phyloP scores from a whole-genome alignment of 2,888 invertebrate genomes.

The Cremastobaeus sp. region DNA sequence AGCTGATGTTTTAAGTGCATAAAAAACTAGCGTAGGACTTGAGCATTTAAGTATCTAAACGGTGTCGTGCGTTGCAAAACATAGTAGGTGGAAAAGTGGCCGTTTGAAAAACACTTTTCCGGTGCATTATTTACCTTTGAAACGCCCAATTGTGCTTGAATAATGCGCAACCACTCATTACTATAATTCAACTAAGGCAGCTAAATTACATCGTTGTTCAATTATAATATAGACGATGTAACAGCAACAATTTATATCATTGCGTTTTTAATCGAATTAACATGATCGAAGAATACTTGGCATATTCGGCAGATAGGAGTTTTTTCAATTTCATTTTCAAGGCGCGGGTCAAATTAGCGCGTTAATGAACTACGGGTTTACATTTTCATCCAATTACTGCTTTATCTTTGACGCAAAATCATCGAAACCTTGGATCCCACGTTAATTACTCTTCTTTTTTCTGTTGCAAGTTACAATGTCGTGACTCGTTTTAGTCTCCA shows the following conservation, averaged over 20 bases:
- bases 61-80: constrained; percentile 34
- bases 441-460: constrained; percentile 42
- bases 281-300: too few species aligned
- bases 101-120: constrained; percentile 20
- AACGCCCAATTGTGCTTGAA: constrained; percentile 42
- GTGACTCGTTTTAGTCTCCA: constrained; percentile 41
- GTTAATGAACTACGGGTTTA: not conserved
- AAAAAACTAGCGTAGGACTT: constrained; percentile 52
- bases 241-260: too few species aligned
- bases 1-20: constrained; percentile 20
- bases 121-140: constrained; percentile 40
- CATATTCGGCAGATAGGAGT: too few species aligned
- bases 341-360: not conserved
- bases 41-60: constrained; percentile 29
- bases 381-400: constrained; percentile 46
- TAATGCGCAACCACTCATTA: too few species aligned
- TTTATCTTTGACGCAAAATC: constrained; percentile 34
- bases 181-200: too few species aligned
- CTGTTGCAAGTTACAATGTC: constrained; percentile 40
- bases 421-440: constrained; percentile 34
- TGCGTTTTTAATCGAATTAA: too few species aligned
- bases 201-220: too few species aligned
- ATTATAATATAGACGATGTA: too few species aligned
- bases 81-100: constrained; percentile 48
- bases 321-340: not conserved